phyloP scores from a whole-genome alignment of 2,888 invertebrate genomes.

The Timandra comae region DNA sequence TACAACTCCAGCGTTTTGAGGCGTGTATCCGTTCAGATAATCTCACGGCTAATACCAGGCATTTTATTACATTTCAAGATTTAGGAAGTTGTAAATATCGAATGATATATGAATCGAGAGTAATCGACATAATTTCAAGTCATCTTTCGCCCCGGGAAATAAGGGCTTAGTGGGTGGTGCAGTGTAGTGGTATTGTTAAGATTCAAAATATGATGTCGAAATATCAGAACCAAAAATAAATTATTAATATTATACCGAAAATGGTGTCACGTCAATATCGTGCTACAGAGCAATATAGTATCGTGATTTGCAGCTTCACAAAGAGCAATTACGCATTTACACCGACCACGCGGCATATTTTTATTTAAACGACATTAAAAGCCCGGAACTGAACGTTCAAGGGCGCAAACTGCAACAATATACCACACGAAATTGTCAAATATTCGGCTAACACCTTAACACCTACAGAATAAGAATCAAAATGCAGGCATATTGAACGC shows the following conservation, averaged over 20 bases:
- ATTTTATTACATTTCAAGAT: slow-evolving; percentile 33
- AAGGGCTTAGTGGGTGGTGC: slow-evolving; percentile 5
- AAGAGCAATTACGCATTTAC: slow-evolving; percentile 39
- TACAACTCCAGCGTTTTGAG: slow-evolving; percentile 36
- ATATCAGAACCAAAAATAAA: slow-evolving; percentile 3
- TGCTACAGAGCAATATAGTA: slow-evolving; percentile 7
- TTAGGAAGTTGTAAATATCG: slow-evolving; percentile 40
- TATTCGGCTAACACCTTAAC: slow-evolving; percentile 44
- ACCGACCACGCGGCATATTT: slow-evolving; percentile 41
- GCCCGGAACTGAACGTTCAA: slow-evolving; percentile 58
- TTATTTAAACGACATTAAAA: slow-evolving; percentile 64
- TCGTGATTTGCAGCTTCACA: slow-evolving; percentile 43
- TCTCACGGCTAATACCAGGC: slow-evolving; percentile 32
- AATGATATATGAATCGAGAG: slow-evolving; percentile 11
- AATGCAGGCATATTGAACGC: slow-evolving; percentile 29
- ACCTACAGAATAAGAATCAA: slow-evolving; percentile 40
- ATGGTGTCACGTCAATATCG: slow-evolving; percentile 1
- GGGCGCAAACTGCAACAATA: slow-evolving; percentile 54
- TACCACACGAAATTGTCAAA: slow-evolving; percentile 43
- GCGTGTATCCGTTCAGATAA: slow-evolving; percentile 46
- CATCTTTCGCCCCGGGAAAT: slow-evolving; percentile 17
- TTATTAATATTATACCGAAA: slow-evolving; percentile 8
- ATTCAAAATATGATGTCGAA: neutral
- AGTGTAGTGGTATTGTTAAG: too few species aligned
- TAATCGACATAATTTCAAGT: slow-evolving; percentile 15